A percentile compares a stretch with the other conserved stretches of the same genome.
These are phyloP conservation scores for Epinotia ramella DNA, from an alignment of 2,888 invertebrate species.

Conservation along the genomic window DNA sequence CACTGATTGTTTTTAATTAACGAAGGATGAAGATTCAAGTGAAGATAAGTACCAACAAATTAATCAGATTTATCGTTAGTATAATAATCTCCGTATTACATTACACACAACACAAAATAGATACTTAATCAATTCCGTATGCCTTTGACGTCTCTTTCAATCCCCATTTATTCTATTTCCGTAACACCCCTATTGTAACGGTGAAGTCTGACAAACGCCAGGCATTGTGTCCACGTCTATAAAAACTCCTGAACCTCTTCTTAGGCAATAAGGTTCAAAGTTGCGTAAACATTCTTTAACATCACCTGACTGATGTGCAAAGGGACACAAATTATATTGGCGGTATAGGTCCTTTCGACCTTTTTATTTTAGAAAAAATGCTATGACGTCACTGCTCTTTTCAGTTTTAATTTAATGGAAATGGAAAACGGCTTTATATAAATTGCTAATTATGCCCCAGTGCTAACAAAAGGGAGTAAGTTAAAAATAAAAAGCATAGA, in stretches of 20 bases:
- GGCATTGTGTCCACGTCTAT: background rate
- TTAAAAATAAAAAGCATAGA: no score
- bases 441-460: slow-evolving; percentile 18
- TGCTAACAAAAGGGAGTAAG: background rate
- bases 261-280: background rate
- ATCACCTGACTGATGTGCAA: background rate
- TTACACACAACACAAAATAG: background rate
- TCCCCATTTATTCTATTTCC: slow-evolving; percentile 21
- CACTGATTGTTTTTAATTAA: no score
- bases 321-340: background rate
- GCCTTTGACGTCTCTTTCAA: slow-evolving; percentile 14
- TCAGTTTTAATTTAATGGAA: slow-evolving; percentile 5
- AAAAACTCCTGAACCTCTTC: background rate
- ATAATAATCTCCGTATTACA: background rate
- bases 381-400: slow-evolving; percentile 24
- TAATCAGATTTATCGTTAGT: background rate
- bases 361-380: background rate
- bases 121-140: slow-evolving; percentile 7
- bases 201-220: slow-evolving; percentile 15
- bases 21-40: no score
- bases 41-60: background rate
- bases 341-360: background rate
- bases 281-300: background rate
- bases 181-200: slow-evolving; percentile 13
- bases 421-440: slow-evolving; percentile 11